Evolutionary conservation across 2,888 invertebrate species (phyloP), one percentile per base, ranked within the genome.

Genomic region (Hirtodrosophila confusa): DNA sequence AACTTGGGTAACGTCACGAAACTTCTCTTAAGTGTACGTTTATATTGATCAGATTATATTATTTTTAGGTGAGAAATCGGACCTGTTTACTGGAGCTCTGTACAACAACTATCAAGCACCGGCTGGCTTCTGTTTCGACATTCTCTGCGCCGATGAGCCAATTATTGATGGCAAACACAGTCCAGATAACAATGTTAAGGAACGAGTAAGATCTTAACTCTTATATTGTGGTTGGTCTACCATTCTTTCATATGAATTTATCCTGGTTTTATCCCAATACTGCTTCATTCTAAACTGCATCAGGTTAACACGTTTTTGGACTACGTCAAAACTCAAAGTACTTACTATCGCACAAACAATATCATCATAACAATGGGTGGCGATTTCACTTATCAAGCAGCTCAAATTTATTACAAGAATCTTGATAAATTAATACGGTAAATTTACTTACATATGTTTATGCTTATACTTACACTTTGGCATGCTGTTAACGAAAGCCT

Each of bases 81-180:
- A 95, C 78, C 91, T 99, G 6, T 97, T 98, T 84, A 97, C 97
- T 0, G 96, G 97, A 0, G 95, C 95, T 0, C 92, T 98, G 9
- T 96, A 93, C 90, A 97, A 97, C 80, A 94, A 93, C 0, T 98
- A 98, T 89, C 94, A 94, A 0, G 95, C 97, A 0, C 99, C 99
- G 0, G 93, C 94, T 5, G 98, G 98, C 0, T 99, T 98, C 91
- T 99, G 99, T 88, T 99, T 97, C 90, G 99, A 99, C 89, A 93
- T 95, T 4, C 92, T 96, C 0, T 99, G 99, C 88, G 90, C 91
- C 0, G 97, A 97, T 88, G 95, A 95, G 45, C 97, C 97, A 0
- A 95, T 98, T 9, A 94, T 97, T 74, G 98, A 98, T 90, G 96
- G 97, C 82, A 86, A 88, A 39, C 93, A 93, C 0, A 95, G 97